Evolutionary conservation across 2,888 invertebrate species (phyloP).

Genomic region (Melieria crassipennis): DNA sequence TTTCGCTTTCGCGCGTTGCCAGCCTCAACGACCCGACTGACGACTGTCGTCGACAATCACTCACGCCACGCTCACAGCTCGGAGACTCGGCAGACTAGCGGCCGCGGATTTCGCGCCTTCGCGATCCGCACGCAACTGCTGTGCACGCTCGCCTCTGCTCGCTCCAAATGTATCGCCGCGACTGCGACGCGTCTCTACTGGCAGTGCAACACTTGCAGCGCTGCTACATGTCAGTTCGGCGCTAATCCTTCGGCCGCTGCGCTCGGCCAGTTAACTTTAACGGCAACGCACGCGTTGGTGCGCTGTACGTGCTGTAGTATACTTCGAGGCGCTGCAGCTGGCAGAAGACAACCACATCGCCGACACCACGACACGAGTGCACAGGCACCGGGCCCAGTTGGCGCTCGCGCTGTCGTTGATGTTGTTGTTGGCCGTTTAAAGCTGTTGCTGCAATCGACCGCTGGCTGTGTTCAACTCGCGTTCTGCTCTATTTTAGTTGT

Average conservation of each 20-base stretch:
- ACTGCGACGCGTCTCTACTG: background rate
- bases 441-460: background rate
- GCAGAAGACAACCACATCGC: background rate
- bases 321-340: too few relatives aligned
- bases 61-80: too few relatives aligned
- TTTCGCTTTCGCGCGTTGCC: too few relatives aligned
- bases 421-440: background rate
- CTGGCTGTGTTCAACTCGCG: background rate
- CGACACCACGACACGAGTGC: background rate
- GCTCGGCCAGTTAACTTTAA: too few relatives aligned
- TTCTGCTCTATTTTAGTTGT: background rate
- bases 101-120: too few relatives aligned
- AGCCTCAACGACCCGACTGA: too few relatives aligned
- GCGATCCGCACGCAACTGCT: background rate
- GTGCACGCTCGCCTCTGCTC: background rate
- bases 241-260: slow-evolving; percentile 5
- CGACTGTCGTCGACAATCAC: too few relatives aligned
- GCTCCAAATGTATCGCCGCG: background rate
- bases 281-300: too few relatives aligned
- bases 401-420: background rate
- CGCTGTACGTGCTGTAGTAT: too few relatives aligned
- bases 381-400: background rate
- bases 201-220: slow-evolving; percentile 2
- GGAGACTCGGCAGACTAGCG: too few relatives aligned
- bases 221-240: background rate